These are phyloP conservation scores for Calypte anna DNA, from an alignment of 2,113 vertebrate genomes.

Conservation along the genomic window DNA sequence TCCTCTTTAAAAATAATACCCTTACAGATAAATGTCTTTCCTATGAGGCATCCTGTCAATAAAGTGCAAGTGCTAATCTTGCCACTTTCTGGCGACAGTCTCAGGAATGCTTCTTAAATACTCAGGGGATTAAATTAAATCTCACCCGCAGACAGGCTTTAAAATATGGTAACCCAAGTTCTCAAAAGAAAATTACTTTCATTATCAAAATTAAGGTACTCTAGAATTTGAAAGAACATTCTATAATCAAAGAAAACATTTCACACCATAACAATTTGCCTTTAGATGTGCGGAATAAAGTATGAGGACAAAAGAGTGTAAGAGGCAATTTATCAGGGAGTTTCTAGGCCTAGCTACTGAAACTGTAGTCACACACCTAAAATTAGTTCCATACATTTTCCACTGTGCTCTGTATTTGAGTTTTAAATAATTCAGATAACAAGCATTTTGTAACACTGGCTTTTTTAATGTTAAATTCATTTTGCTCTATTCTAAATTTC, in stretches of 20 bases:
- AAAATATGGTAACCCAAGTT: conserved; percentile 53
- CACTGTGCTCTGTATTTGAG: neutral
- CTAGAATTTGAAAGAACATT: conserved; percentile 61
- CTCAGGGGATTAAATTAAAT: conserved; percentile 78
- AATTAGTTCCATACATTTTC: neutral
- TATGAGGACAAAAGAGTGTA: neutral
- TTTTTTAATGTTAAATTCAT: neutral
- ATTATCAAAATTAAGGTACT: conserved; percentile 71
- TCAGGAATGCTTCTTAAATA: conserved; percentile 79
- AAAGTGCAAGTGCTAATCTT: conserved; percentile 73
- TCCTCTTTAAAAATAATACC: conserved; percentile 42
- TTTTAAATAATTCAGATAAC: neutral
- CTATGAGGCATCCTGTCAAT: conserved; percentile 62
- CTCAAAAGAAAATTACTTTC: conserved; percentile 75
- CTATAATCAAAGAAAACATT: conserved; percentile 52
- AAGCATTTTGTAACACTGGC: neutral
- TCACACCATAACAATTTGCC: conserved; percentile 9
- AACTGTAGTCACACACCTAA: neutral
- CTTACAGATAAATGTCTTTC: conserved; percentile 58
- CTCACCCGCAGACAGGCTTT: conserved; percentile 75
- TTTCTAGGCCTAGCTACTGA: neutral
- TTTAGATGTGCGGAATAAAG: conserved; percentile 23
- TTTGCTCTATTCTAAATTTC: neutral
- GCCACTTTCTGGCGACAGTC: conserved; percentile 67
- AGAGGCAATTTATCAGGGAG: conserved; percentile 12